Evolutionary conservation across 2,113 vertebrate species (phyloP), one percentile per base, ranked within the genome.

Genomic region (Chlorodrepanis virens): DNA sequence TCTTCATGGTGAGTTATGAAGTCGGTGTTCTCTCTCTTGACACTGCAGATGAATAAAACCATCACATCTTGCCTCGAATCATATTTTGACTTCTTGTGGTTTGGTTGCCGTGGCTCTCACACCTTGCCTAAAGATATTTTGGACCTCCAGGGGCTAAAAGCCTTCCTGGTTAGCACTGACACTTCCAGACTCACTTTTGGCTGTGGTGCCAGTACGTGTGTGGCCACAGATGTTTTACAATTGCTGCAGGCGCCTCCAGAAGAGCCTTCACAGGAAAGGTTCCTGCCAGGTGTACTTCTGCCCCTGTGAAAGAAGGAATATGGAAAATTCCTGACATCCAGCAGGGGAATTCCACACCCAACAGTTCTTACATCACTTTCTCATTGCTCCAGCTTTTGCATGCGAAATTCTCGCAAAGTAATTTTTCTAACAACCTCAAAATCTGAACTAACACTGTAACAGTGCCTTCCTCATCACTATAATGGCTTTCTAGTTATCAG

Each of bases 401-500:
- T 60, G 71, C 3, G 11, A 78, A 91, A 91, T 83, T 83, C 61
- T 88, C 45, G 37, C 74, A 42, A 91, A 95, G 92, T 69, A 85
- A 96, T 94, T 93, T 91, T 85, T 92, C 74, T 94, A 94, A 96
- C 92, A 92, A 76, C 90, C 91, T 95, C 90, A 81, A 77, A 96
- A 94, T 93, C 75, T 84, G 80, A 70, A 56, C 49, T 90, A 83
- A 87, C 33, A 21, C 81, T 96, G 50, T 96, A 94, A 83, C 45
- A 94, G 83, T 93, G 89, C 80, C 83, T 96, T 97, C 88, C 59
- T 94, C 89, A 94, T 98, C 96, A 97, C 49, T 94, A 31, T 97
- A 97, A 98, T 98, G 89, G 97, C 93, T 96, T 97, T 93, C 90
- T 96, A 93, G 94, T 95, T 97, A 93, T 89, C 90, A 95, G 13